Evolutionary conservation across 2,888 invertebrate genomes (phyloP), one percentile per base, ranked within the genome.

Genomic region (Cosmia pyralina): DNA sequence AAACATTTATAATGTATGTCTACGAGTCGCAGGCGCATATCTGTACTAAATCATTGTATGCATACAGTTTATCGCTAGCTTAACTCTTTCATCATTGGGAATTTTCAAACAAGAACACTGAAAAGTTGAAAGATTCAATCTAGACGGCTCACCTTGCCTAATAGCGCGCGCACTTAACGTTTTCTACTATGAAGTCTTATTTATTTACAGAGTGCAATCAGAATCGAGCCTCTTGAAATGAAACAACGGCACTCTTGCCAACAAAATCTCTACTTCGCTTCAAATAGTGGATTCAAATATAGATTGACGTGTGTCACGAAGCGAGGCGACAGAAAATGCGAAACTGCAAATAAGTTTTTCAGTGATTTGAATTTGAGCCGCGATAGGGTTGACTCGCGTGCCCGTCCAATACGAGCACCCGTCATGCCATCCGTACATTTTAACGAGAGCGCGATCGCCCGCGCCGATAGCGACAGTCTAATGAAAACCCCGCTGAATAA

Each of bases 401-500:
- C 77, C 81, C 73, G 81, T 82, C 77, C 84, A 85, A 93, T 94
- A 95, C 94, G 94, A 94, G 93, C 93, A 91, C 92, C 90, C 93
- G 96, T 96, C 96, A 96, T 96, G 95, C 94, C 94, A 96, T 96
- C 94, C 93, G 94, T 92, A 94, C 93, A 93, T 96, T 95, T 93
- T 95, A 96, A 96, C 95, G 95, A 95, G 96, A 94, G 93, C 93
- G 93, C 93, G 96, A 96, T 96, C 91, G 88, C 87, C 91, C 90
- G 91, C 93, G 89, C 93, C 93, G 96, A 96, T 96, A 95, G 90
- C 89, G 91, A 94, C 93, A 93, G 92, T 90, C 93, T 95, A 96
- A 96, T 96, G 96, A 96, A 96, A 96, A 95, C 95, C 92, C 93
- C 92, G 92, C 92, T 96, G 96, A 96, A 96, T 96, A 96, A 96